Evolutionary conservation across 2,888 invertebrate genomes (phyloP).

Genomic region (Helleia helle): DNA sequence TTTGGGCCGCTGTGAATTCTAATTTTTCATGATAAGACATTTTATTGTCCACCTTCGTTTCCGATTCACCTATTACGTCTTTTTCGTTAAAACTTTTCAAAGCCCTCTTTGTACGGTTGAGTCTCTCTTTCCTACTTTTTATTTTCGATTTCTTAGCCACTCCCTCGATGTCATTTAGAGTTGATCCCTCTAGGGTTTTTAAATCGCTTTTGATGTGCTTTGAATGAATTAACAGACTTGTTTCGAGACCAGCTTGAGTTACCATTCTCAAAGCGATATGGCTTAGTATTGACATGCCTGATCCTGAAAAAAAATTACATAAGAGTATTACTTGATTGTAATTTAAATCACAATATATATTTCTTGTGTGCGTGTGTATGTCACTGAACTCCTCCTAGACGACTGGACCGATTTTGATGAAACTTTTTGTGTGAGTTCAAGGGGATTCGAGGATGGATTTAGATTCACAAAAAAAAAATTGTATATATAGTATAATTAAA

Average conservation of each 20-base stretch:
- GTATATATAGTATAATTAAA: too few species aligned
- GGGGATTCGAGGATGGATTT: too few species aligned
- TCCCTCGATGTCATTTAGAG: constrained; percentile 54
- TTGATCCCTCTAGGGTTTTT: constrained; percentile 42
- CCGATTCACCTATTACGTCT: constrained; percentile 35
- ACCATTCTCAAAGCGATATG: constrained; percentile 83
- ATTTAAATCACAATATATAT: too few species aligned
- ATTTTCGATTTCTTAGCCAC: constrained; percentile 51
- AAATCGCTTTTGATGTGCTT: constrained; percentile 44
- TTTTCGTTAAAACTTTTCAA: constrained; percentile 40
- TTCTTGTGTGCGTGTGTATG: too few species aligned
- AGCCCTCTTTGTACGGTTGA: constrained; percentile 51
- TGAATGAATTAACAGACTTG: constrained; percentile 59
- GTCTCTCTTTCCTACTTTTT: constrained; percentile 54
- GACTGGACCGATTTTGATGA: too few species aligned
- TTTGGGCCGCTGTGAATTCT: constrained; percentile 52
- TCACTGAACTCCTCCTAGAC: too few species aligned
- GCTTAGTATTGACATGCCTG: constrained; percentile 87
- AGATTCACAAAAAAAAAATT: too few species aligned
- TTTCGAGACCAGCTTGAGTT: constrained; percentile 77
- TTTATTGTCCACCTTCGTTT: constrained; percentile 39
- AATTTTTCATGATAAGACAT: constrained; percentile 44
- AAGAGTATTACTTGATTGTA: too few species aligned
- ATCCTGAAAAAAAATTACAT: constrained; percentile 49
- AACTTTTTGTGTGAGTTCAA: too few species aligned